A percentile compares a stretch with the other conserved stretches of the same genome.
These are phyloP conservation scores for Stenopsyche tienmushanensis DNA, from an alignment of 1,140 invertebrate species.

Conservation along the genomic window DNA sequence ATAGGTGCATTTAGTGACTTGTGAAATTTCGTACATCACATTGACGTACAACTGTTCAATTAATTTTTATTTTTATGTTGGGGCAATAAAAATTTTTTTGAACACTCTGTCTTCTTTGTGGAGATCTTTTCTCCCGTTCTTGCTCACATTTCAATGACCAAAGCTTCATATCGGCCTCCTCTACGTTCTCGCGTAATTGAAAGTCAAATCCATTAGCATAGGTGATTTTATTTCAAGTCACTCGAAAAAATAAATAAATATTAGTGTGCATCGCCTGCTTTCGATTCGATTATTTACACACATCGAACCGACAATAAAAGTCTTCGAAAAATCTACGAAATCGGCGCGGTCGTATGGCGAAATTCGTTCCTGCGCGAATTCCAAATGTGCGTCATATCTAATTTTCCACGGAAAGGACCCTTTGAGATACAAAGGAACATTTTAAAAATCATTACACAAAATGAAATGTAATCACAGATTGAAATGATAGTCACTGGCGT, in stretches of 20 bases:
- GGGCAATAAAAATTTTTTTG: slow-evolving; percentile 8
- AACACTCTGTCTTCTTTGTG: background rate
- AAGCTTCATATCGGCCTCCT: background rate
- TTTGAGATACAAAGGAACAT: background rate
- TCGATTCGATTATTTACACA: no score
- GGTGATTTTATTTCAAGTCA: background rate
- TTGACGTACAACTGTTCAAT: slow-evolving; percentile 32
- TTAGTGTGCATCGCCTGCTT: no score
- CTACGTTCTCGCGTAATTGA: background rate
- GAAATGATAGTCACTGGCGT: background rate
- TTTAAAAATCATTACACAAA: slow-evolving; percentile 14
- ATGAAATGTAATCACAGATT: slow-evolving; percentile 22
- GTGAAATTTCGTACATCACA: slow-evolving; percentile 36
- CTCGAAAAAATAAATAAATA: no score
- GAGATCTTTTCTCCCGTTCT: slow-evolving; percentile 1
- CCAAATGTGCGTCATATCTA: background rate
- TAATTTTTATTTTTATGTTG: slow-evolving; percentile 38
- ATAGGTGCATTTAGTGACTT: slow-evolving; percentile 25
- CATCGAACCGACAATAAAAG: no score
- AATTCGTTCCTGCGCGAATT: background rate
- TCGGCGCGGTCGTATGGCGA: no score
- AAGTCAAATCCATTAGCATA: slow-evolving; percentile 14
- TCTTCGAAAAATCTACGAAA: background rate
- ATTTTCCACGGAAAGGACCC: background rate
- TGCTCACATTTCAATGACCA: background rate